phyloP scores from a whole-genome alignment of 2,797 vertebrate genomes.

The Hyperoplus immaculatus region DNA sequence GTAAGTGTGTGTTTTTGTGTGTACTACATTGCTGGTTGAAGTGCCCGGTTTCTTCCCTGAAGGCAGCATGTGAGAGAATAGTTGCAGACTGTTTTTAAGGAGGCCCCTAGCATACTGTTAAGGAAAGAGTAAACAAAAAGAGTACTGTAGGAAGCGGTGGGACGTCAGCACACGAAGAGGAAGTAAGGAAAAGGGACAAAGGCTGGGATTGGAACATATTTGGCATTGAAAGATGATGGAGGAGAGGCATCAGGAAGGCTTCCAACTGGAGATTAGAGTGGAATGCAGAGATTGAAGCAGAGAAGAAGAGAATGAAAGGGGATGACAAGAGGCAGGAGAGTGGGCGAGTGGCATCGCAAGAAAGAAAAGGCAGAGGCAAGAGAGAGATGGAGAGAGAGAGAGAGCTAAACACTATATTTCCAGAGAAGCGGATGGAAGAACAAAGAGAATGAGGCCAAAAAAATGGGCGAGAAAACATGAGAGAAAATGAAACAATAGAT shows the following conservation, averaged over 20 bases:
- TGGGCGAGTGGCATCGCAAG: conserved; percentile 59
- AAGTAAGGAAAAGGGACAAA: conserved; percentile 1
- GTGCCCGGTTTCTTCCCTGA: conserved; percentile 55
- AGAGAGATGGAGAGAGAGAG: conserved; percentile 31
- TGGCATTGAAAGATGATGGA: conserved; percentile 48
- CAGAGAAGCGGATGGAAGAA: conserved; percentile 44
- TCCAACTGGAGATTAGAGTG: conserved; percentile 76
- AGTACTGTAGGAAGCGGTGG: conserved; percentile 12
- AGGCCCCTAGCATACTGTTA: conserved; percentile 46
- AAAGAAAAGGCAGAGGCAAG: conserved; percentile 58
- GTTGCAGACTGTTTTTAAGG: conserved; percentile 58
- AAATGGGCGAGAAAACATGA: conserved; percentile 7
- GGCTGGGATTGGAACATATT: conserved; percentile 54
- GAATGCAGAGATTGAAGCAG: conserved; percentile 51
- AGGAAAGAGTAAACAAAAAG: conserved; percentile 38
- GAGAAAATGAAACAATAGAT: conserved; percentile 66
- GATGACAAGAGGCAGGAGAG: conserved; percentile 65
- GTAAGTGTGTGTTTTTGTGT: conserved; percentile 22
- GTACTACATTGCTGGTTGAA: conserved; percentile 23
- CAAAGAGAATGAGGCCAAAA: conserved; percentile 42
- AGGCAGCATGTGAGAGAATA: conserved; percentile 59
- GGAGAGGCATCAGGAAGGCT: conserved; percentile 62
- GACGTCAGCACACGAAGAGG: neutral
- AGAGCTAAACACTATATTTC: conserved; percentile 50
- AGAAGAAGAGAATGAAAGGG: conserved; percentile 57